phyloP scores from a whole-genome alignment of 2,888 invertebrate genomes.

The Agrochola lota region DNA sequence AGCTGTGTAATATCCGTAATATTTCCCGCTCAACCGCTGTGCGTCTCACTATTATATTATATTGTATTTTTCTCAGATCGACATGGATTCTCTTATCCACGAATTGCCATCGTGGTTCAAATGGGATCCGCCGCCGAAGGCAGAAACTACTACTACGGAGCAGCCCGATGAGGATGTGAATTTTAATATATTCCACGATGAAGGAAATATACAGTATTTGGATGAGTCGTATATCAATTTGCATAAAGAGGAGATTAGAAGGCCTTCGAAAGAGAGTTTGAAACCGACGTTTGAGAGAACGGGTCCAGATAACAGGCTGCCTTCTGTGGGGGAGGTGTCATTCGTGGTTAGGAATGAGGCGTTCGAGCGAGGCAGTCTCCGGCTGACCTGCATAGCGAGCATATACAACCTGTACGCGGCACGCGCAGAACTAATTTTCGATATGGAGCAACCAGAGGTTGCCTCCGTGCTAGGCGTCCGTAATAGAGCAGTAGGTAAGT shows the following conservation, averaged over 20 bases:
- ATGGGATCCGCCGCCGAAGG: slow-evolving; percentile 86
- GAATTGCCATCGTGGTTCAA: slow-evolving; percentile 87
- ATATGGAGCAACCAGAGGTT: slow-evolving; percentile 94
- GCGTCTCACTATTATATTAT: slow-evolving; percentile 53
- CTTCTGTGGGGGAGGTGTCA: slow-evolving; percentile 88
- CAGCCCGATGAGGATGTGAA: slow-evolving; percentile 83
- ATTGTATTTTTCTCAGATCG: slow-evolving; percentile 79
- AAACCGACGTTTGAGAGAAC: slow-evolving; percentile 83
- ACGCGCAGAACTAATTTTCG: slow-evolving; percentile 91
- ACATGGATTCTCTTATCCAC: slow-evolving; percentile 84
- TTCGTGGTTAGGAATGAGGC: slow-evolving; percentile 91
- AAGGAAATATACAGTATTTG: slow-evolving; percentile 86
- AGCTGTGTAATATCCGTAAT: slow-evolving; percentile 67
- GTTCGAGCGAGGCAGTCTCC: slow-evolving; percentile 92
- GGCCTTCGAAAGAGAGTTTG: slow-evolving; percentile 82
- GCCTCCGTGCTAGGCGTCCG: slow-evolving; percentile 94
- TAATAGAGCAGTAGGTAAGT: slow-evolving; percentile 91
- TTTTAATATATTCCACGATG: slow-evolving; percentile 87
- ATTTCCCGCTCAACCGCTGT: slow-evolving; percentile 64
- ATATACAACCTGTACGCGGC: slow-evolving; percentile 93
- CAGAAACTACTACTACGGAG: slow-evolving; percentile 85
- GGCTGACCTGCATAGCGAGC: slow-evolving; percentile 92
- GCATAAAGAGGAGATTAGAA: slow-evolving; percentile 87
- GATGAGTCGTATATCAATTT: slow-evolving; percentile 87
- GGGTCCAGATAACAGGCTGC: slow-evolving; percentile 84